Conservation (phyloP, 1,140 invertebrate species). For the Gonatopus flavifemur region DNA sequence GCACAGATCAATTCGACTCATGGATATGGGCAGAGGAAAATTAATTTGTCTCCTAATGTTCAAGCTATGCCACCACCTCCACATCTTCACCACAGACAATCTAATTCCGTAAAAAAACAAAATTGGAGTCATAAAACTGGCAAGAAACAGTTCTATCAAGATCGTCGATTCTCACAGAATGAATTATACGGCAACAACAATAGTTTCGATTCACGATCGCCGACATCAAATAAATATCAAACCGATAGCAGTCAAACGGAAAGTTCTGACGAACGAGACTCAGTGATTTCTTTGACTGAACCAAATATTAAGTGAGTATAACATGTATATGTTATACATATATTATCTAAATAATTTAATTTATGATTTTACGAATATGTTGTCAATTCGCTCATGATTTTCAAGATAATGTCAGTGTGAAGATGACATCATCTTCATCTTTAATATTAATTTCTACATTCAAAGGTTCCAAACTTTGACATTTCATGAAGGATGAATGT, state of each 20-base stretch:
- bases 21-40: slow-evolving; percentile 38
- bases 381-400: too few relatives aligned
- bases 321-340: too few relatives aligned
- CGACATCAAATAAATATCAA: slow-evolving; percentile 49
- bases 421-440: too few relatives aligned
- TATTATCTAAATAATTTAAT: too few relatives aligned
- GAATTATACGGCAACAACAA: slow-evolving; percentile 48
- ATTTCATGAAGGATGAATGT: too few relatives aligned
- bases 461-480: too few relatives aligned
- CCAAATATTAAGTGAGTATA: slow-evolving; percentile 40
- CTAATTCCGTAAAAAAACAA: slow-evolving; percentile 41
- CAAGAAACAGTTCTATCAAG: slow-evolving; percentile 34
- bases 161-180: slow-evolving; percentile 33
- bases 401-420: too few relatives aligned
- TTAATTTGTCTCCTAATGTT: slow-evolving; percentile 26
- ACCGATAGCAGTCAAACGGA: slow-evolving; percentile 46
- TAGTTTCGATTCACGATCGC: slow-evolving; percentile 50
- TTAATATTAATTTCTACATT: too few relatives aligned
- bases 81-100: slow-evolving; percentile 37
- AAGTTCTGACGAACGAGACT: slow-evolving; percentile 54
- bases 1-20: slow-evolving; percentile 25
- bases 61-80: slow-evolving; percentile 32
- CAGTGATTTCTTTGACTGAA: slow-evolving; percentile 42
- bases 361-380: too few relatives aligned
- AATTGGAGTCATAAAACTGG: slow-evolving; percentile 47